These are phyloP conservation scores for Platysteira castanea DNA, from an alignment of 2,113 vertebrate species.

Conservation along the genomic window DNA sequence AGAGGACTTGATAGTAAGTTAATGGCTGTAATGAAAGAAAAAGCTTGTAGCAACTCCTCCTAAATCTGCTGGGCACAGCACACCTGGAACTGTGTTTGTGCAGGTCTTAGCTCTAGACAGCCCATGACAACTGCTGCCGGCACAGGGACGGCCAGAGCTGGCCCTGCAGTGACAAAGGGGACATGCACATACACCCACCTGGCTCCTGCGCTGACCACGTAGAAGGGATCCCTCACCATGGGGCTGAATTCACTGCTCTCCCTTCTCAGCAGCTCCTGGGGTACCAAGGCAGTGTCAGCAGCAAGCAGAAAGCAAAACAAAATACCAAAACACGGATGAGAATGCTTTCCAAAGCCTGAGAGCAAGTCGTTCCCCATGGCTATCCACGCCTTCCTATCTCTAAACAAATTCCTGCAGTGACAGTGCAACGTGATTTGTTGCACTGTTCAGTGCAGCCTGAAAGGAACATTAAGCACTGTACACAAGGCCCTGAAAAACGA, in stretches of 20 bases:
- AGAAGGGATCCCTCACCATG: constrained; percentile 61
- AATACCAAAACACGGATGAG: background rate
- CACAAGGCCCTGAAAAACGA: background rate
- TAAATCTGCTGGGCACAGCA: background rate
- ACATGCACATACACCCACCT: constrained; percentile 65
- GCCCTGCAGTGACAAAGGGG: background rate
- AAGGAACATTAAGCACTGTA: background rate
- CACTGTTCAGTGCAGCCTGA: background rate
- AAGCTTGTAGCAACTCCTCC: background rate
- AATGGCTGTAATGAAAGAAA: background rate
- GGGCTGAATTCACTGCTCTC: constrained; percentile 59
- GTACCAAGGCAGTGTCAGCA: background rate
- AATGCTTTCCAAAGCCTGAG: background rate
- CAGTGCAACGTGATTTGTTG: constrained; percentile 5
- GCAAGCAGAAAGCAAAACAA: background rate
- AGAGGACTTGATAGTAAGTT: background rate
- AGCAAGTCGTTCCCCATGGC: background rate
- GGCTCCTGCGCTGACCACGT: constrained; percentile 35
- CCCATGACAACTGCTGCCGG: background rate
- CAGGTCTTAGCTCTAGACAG: background rate
- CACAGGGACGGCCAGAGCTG: background rate
- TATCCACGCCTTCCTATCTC: constrained; percentile 18
- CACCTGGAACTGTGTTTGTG: background rate
- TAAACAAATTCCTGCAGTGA: constrained; percentile 49
- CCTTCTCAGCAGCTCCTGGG: constrained; percentile 76